Base-by-base conservation (phyloP, 2,888 invertebrate genomes). In the Ormyrus labotus region DNA sequence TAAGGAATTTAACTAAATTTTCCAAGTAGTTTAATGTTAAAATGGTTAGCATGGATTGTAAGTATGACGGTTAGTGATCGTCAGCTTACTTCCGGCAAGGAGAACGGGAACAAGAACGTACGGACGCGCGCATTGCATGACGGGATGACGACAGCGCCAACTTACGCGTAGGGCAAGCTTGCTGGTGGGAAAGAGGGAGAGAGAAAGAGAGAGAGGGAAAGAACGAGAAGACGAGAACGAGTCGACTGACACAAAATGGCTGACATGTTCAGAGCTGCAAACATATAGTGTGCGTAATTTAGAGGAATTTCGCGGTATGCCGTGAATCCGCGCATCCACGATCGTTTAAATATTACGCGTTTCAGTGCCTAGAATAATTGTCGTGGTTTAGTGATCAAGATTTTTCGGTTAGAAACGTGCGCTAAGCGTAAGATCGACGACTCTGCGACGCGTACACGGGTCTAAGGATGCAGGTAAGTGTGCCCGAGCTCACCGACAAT, bases 381-480 rank as follows among this genome's bases (percentile, higher is more conserved):
- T 57, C 7, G 60, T 11, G 51, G 19, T 65, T 13, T 82, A 82
- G 82, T 83, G 78, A 74, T 84, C 83, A 68, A 82, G 80, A 84
- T 84, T 85, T 81, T 73, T 73, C 81, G 77, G 71, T 83, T 83
- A 84, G 71, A 83, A 85, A 83, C 75, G 76, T 80, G 67, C 83
- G 82, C 84, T 70, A 83, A 82, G 81, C 83, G 80, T 82, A 85
- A 82, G 84, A 82, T 82, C 83, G 84, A 85, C 82, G 80, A 87
- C 83, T 84, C 85, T 87, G 87, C 86, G 88, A 89, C 90, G 89
- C 90, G 90, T 89, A 89, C 87, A 88, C 88, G 85, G 86, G 77
- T 51, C 63, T 85, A 89, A 34, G 87, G 87, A 90, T 90, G 90
- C 90, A 90, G 90, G 90, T 90, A 89, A 90, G 90, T 90, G 87